These are phyloP conservation scores for Drosophila truncata DNA, from an alignment of 1,140 invertebrate genomes.

Conservation along the genomic window DNA sequence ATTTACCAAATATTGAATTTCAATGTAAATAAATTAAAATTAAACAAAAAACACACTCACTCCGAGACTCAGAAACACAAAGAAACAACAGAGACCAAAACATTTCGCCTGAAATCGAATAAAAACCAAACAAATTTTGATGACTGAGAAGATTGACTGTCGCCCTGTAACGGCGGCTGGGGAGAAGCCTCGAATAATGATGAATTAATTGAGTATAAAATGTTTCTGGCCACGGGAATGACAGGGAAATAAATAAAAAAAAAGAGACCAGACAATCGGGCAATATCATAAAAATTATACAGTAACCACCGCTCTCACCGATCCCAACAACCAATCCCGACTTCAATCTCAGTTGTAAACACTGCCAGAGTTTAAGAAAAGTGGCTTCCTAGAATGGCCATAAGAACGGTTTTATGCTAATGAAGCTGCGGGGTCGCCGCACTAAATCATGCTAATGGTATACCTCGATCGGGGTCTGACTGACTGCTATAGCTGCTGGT, in stretches of 20 bases:
- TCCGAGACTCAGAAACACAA: slow-evolving; percentile 6
- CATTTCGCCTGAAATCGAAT: slow-evolving; percentile 81
- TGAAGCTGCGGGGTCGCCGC: slow-evolving; percentile 49
- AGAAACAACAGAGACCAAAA: slow-evolving; percentile 25
- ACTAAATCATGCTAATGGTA: slow-evolving; percentile 77
- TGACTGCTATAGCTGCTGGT: slow-evolving; percentile 33
- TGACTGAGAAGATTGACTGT: slow-evolving; percentile 53
- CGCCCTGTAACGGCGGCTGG: slow-evolving; percentile 33
- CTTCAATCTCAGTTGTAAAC: slow-evolving; percentile 38
- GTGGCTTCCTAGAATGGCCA: slow-evolving; percentile 65
- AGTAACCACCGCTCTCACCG: slow-evolving; percentile 60
- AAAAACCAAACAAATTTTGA: slow-evolving; percentile 71
- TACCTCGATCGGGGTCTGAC: slow-evolving; percentile 29
- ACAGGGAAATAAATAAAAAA: slow-evolving; percentile 57
- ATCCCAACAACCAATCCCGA: not conserved
- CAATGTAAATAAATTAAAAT: slow-evolving; percentile 84
- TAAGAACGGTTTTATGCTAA: slow-evolving; percentile 77
- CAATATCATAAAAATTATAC: slow-evolving; percentile 82
- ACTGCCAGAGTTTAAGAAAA: slow-evolving; percentile 30
- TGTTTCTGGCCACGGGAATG: slow-evolving; percentile 44
- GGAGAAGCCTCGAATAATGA: slow-evolving; percentile 73
- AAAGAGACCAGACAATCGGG: slow-evolving; percentile 48
- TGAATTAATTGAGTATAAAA: slow-evolving; percentile 82
- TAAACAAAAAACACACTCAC: slow-evolving; percentile 43
- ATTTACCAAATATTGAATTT: slow-evolving; percentile 85